Conservation (phyloP, 2,113 vertebrate species). For the Jaculus jaculus region DNA sequence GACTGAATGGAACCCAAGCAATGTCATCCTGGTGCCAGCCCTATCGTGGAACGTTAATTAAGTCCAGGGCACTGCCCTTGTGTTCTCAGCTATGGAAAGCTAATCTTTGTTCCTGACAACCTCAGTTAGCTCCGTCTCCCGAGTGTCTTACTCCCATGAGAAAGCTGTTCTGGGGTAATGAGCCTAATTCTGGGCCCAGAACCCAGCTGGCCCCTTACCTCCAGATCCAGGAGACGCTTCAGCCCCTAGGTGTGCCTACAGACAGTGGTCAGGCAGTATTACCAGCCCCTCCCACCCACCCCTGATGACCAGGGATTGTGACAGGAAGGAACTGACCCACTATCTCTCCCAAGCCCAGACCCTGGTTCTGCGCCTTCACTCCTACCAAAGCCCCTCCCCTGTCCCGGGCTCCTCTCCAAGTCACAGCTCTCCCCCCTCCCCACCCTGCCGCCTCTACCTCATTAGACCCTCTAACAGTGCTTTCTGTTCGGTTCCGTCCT, state of each 20-base stretch:
- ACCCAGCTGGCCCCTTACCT: too few species aligned
- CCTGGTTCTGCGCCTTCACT: accelerated
- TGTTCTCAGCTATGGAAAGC: background rate
- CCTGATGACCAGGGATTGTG: background rate
- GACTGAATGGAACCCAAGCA: background rate
- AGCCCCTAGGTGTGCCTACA: too few species aligned
- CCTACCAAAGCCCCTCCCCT: too few species aligned
- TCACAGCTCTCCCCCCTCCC: background rate
- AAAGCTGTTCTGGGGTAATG: background rate
- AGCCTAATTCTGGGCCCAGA: background rate
- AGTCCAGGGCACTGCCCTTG: background rate
- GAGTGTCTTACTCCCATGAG: background rate
- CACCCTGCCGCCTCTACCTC: background rate
- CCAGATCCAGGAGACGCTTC: accelerated
- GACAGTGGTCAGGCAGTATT: background rate
- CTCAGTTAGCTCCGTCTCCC: background rate
- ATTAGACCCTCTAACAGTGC: background rate
- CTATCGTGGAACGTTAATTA: conserved; percentile 25
- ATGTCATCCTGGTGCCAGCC: background rate
- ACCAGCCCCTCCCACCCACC: background rate
- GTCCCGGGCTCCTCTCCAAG: background rate
- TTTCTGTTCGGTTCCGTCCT: background rate
- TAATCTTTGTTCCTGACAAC: conserved; percentile 39
- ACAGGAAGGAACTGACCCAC: background rate
- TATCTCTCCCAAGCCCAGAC: background rate